These are phyloP conservation scores for Gopherus flavomarginatus DNA, from an alignment of 2,113 vertebrate genomes.

Conservation along the genomic window DNA sequence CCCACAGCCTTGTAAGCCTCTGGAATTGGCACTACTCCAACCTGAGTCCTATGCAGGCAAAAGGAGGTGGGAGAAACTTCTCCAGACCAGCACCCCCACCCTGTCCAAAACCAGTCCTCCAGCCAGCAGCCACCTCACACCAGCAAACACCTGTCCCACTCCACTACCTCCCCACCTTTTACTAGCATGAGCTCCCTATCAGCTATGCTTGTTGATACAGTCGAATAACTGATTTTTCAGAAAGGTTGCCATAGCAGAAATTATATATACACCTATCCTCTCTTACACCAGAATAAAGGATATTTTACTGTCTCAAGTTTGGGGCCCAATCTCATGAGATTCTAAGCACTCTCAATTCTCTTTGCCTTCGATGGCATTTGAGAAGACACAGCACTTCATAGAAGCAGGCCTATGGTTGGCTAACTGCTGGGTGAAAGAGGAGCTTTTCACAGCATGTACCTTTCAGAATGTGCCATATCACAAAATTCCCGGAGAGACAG, in stretches of 20 bases:
- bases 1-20: not conserved
- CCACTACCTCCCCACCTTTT: not conserved
- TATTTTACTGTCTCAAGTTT: not conserved
- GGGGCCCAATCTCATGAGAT: not conserved
- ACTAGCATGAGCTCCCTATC: not conserved
- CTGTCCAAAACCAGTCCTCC: not conserved
- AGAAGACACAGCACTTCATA: fast-evolving
- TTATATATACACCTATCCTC: not conserved
- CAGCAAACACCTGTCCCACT: not conserved
- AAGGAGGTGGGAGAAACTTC: not conserved
- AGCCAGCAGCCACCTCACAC: not conserved
- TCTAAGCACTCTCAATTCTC: not conserved
- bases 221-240: not conserved
- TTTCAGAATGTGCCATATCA: not conserved
- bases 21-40: not conserved
- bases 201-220: not conserved
- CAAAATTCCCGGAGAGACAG: not conserved
- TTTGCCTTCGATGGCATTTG: not conserved
- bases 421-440: not conserved
- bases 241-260: not conserved
- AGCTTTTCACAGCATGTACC: fast-evolving
- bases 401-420: not conserved
- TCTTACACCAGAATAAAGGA: not conserved
- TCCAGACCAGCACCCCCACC: not conserved
- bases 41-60: not conserved